Conservation (phyloP, 2,797 vertebrate species). For the Forpus xanthops region DNA sequence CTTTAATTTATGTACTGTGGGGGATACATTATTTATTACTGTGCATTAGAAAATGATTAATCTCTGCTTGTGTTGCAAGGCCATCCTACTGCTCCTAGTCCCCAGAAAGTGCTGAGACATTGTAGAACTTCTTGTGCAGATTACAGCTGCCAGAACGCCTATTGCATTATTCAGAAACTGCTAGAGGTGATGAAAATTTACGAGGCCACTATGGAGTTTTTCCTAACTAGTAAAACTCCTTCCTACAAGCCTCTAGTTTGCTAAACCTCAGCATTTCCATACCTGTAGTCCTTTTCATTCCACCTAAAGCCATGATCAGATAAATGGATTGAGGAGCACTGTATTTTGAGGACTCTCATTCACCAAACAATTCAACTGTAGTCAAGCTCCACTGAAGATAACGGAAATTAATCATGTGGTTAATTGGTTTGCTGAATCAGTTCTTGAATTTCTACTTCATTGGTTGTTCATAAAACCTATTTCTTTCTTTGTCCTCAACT, state of each 20-base stretch:
- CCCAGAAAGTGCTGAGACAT: constrained; percentile 53
- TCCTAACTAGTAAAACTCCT: neutral
- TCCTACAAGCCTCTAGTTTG: neutral
- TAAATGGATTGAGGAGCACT: neutral
- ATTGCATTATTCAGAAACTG: constrained; percentile 24
- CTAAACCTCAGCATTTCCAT: neutral
- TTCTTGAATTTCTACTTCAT: neutral
- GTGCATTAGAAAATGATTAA: constrained; percentile 68
- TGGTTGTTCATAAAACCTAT: neutral
- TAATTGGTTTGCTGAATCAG: neutral
- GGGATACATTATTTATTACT: constrained; percentile 71
- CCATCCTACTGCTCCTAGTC: constrained; percentile 10
- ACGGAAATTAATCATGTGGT: neutral
- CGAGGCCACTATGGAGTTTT: neutral
- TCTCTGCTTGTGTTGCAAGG: constrained; percentile 65
- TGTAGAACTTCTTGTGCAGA: constrained; percentile 1
- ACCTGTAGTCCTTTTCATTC: neutral
- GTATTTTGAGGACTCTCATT: neutral
- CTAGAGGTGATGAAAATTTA: constrained; percentile 41
- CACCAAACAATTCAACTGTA: neutral
- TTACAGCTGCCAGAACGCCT: constrained; percentile 24
- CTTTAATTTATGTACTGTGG: constrained; percentile 69
- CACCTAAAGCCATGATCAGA: neutral
- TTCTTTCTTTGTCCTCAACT: neutral
- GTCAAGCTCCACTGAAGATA: neutral